phyloP scores from a whole-genome alignment of 2,113 vertebrate species.

The Lota lota region DNA sequence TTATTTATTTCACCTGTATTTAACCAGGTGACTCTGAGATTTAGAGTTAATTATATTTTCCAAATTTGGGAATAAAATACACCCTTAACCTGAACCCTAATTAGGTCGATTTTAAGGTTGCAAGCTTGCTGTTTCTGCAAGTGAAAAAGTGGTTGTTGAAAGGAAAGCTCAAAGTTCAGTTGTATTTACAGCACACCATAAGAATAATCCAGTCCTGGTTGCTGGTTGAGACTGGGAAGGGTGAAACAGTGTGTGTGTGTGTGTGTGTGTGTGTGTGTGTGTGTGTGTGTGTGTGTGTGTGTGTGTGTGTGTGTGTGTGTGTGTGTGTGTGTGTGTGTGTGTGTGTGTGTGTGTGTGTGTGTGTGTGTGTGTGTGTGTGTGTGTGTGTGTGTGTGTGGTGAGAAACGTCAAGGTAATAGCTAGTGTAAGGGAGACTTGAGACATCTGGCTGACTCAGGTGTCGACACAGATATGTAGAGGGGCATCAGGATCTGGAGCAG shows the following conservation, averaged over 20 bases:
- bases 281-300: neutral
- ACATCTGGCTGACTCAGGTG: no score
- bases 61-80: no score
- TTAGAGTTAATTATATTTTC: no score
- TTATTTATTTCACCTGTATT: no score
- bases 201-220: conserved; percentile 54
- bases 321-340: neutral
- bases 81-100: no score
- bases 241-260: conserved; percentile 38
- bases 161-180: conserved; percentile 70
- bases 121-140: conserved; percentile 29
- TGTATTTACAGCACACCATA: conserved; percentile 59
- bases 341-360: neutral
- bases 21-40: no score
- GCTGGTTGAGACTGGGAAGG: conserved; percentile 42
- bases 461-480: no score
- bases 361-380: neutral
- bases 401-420: no score
- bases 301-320: neutral
- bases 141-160: conserved; percentile 20
- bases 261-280: neutral
- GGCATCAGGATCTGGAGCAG: no score
- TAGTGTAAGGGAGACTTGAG: no score
- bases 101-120: neutral
- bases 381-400: neutral